A percentile compares a stretch with the other conserved stretches of the same genome.
Conservation (phyloP, 2,888 invertebrate species). For the Limnephilus lunatus region DNA sequence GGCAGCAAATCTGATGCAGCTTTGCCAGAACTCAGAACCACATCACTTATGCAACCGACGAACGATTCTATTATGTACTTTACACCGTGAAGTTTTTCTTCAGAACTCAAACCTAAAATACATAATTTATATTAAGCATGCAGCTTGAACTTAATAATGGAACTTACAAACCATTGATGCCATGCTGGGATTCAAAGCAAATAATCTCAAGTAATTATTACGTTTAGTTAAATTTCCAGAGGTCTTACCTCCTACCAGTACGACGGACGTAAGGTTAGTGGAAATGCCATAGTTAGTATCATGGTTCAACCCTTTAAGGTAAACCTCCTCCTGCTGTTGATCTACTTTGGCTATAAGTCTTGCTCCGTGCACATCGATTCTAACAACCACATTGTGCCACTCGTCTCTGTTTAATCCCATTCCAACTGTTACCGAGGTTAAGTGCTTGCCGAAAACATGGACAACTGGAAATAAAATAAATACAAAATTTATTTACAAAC, state of each 20-base stretch:
- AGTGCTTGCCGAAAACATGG: constrained; percentile 92
- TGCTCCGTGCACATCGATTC: constrained; percentile 91
- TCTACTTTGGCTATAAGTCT: constrained; percentile 92
- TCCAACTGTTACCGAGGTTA: constrained; percentile 90
- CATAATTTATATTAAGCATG: constrained; percentile 3
- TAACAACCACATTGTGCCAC: constrained; percentile 92
- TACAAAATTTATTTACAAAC: background rate
- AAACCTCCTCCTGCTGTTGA: constrained; percentile 87
- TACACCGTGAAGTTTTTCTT: constrained; percentile 91
- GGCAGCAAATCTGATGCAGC: constrained; percentile 89
- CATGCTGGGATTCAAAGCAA: background rate
- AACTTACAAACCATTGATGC: background rate
- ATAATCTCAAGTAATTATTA: background rate
- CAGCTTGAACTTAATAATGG: background rate
- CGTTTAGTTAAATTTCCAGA: background rate
- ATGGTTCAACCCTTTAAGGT: constrained; percentile 88
- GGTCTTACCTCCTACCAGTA: constrained; percentile 88
- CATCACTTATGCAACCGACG: constrained; percentile 93
- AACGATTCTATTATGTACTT: constrained; percentile 96
- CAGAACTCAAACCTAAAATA: constrained; percentile 86
- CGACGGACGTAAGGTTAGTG: constrained; percentile 90
- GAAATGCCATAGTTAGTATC: constrained; percentile 92
- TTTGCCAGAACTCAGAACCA: constrained; percentile 90
- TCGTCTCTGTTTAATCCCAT: constrained; percentile 92
- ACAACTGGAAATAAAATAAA: constrained; percentile 79